Evolutionary conservation across 2,113 vertebrate genomes (phyloP).

Genomic region (Circaetus cinerascens): DNA sequence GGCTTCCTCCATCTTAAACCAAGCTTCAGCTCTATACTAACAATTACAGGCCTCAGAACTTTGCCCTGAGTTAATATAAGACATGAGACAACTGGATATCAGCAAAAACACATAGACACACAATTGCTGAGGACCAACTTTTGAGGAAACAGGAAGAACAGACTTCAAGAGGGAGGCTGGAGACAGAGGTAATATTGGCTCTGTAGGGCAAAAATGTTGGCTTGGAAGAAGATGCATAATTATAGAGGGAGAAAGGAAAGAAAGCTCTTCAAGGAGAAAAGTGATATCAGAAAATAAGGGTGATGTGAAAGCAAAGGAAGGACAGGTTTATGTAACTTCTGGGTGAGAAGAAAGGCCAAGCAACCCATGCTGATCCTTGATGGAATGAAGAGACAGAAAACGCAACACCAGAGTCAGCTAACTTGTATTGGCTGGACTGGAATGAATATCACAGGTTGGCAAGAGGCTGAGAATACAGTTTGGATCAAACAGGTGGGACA

Average conservation of each 20-base stretch:
- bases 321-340: background rate
- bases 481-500: background rate
- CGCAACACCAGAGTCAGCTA: rapidly evolving
- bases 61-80: background rate
- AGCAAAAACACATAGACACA: background rate
- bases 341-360: background rate
- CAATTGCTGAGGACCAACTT: background rate
- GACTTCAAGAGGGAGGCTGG: background rate
- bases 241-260: background rate
- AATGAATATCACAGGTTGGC: background rate
- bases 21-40: background rate
- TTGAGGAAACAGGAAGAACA: background rate
- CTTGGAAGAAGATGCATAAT: background rate
- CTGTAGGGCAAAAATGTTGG: background rate
- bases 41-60: background rate
- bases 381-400: background rate
- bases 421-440: background rate
- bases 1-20: background rate
- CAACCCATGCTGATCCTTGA: background rate
- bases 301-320: background rate
- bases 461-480: background rate
- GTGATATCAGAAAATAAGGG: background rate
- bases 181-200: background rate
- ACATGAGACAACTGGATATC: background rate
- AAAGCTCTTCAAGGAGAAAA: background rate